Evolutionary conservation across 1,140 invertebrate species (phyloP).

Genomic region (Sarcophaga bullata): DNA sequence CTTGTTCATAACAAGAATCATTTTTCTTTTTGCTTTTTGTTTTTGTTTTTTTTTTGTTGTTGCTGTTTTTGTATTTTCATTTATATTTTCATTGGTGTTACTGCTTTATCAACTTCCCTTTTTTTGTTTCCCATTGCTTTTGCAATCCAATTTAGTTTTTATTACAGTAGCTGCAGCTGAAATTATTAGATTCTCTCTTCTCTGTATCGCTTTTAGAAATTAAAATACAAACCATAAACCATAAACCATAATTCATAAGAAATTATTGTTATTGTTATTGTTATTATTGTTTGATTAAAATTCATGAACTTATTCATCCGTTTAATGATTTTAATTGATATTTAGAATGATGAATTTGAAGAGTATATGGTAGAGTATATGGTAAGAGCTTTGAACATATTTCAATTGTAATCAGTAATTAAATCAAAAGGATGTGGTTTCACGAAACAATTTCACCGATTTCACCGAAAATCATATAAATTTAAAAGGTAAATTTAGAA

Average conservation of each 20-base stretch:
- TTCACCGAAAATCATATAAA: too few species aligned
- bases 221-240: background rate
- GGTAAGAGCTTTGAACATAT: too few species aligned
- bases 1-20: background rate
- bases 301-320: background rate
- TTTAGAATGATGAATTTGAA: background rate
- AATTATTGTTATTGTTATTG: constrained; percentile 3
- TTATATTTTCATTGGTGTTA: background rate
- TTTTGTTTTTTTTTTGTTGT: too few species aligned
- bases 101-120: background rate
- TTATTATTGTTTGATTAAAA: constrained; percentile 9
- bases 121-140: too few species aligned
- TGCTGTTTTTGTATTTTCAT: too few species aligned
- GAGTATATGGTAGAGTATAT: background rate
- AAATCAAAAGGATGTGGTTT: too few species aligned
- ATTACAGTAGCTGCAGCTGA: too few species aligned
- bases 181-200: background rate
- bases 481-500: too few species aligned
- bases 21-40: background rate
- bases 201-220: background rate
- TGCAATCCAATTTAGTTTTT: too few species aligned
- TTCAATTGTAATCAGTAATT: too few species aligned
- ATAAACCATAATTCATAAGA: background rate
- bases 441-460: too few species aligned
- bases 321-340: too few species aligned